These are phyloP conservation scores for Tetraneura akinire DNA, from an alignment of 1,140 invertebrate species.

Conservation along the genomic window DNA sequence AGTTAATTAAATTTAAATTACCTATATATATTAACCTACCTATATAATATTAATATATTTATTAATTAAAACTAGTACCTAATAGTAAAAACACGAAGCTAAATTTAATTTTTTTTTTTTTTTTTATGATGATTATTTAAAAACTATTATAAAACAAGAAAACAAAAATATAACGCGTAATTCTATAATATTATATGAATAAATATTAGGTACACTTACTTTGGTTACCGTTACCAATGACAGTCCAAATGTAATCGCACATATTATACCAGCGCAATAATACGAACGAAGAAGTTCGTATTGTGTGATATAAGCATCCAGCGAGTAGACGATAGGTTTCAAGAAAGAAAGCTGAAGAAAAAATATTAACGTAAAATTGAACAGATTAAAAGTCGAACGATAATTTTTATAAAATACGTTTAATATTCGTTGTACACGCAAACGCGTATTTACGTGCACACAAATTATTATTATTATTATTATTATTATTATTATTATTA, in stretches of 20 bases:
- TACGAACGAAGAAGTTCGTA: neutral
- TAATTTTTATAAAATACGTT: no score
- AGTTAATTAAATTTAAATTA: no score
- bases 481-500: no score
- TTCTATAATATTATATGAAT: neutral
- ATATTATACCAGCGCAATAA: neutral
- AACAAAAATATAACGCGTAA: neutral
- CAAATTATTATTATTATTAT: no score
- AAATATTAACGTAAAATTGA: neutral
- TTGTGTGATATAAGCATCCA: neutral
- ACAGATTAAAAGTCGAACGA: no score
- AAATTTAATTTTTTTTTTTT: neutral
- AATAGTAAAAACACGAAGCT: no score
- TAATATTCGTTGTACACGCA: no score
- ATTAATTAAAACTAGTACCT: neutral
- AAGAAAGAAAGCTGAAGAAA: constrained; percentile 8
- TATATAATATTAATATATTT: neutral
- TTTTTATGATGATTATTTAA: no score
- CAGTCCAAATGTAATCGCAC: neutral
- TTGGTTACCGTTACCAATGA: constrained; percentile 24
- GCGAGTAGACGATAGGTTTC: constrained; percentile 9
- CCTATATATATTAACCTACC: neutral
- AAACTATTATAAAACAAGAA: no score
- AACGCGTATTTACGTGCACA: no score
- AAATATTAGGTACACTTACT: neutral